phyloP scores from a whole-genome alignment of 2,888 invertebrate species.

The Sesia bembeciformis region DNA sequence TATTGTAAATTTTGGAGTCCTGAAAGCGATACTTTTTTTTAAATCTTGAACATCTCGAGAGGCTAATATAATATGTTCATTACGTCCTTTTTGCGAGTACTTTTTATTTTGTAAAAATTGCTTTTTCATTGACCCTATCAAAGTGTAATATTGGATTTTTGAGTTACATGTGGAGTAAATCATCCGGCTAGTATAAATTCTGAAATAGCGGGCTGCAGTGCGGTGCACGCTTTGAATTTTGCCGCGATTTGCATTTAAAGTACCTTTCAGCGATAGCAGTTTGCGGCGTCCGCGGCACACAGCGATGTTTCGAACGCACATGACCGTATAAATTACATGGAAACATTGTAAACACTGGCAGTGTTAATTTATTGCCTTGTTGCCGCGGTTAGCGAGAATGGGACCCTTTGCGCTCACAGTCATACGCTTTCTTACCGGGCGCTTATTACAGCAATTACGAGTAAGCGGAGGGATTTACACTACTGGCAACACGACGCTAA shows the following conservation, averaged over 20 bases:
- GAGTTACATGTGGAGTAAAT: constrained; percentile 11
- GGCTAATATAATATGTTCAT: background rate
- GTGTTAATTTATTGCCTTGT: constrained; percentile 13
- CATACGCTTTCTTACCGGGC: background rate
- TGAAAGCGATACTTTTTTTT: no score
- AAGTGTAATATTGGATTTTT: background rate
- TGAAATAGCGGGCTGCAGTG: constrained; percentile 25
- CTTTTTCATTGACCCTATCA: background rate
- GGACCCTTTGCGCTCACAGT: background rate
- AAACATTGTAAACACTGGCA: constrained; percentile 19
- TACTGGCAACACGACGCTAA: no score
- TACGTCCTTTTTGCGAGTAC: background rate
- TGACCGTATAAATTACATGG: constrained; percentile 17
- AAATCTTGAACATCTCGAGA: no score
- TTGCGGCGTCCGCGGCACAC: constrained; percentile 14
- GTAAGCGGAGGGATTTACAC: no score
- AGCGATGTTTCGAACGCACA: constrained; percentile 18
- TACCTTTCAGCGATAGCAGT: constrained; percentile 37
- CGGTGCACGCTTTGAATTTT: constrained; percentile 30
- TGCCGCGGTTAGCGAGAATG: constrained; percentile 2
- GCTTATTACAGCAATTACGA: no score
- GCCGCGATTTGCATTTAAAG: constrained; percentile 54
- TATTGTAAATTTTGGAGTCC: no score
- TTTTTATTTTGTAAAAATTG: background rate
- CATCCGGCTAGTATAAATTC: constrained; percentile 10